Base-by-base conservation (phyloP, 35 echinoderm and acorn worm genomes). In the Patiria miniata region DNA sequence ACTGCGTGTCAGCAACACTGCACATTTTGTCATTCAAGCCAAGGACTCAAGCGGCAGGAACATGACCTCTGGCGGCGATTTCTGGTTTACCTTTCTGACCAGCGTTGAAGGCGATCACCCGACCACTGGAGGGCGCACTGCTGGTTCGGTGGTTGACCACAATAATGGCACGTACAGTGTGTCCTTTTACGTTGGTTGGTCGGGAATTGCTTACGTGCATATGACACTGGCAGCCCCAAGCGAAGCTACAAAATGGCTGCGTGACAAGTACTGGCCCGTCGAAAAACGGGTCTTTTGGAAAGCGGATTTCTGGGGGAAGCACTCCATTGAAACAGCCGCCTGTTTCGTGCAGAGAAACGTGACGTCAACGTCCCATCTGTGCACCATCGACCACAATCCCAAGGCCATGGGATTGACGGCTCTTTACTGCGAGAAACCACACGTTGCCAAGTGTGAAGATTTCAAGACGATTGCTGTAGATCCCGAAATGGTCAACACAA, bases 121-220 rank as follows among this genome's bases (percentile, higher is more conserved):
- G 30, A 29, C 17, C 29, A 44, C 32, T 15, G 47, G 37, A 52
- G 77, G 39, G 29, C 68, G 86, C 9, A 77, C 51, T 54, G 60
- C 86, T n/a, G 69, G 59, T 16, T 16, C 7, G 16, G 76, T 80
- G 7, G 30, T 87, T 15, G 86, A 87, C 54, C 77, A 87, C 86
- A 39, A 79, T 17, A 87, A 87, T 18, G 86, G 86, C 2, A 79
- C 86, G 10, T 87, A 87, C 23, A 87, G 86, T 39, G 76, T 87
- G 32, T 53, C 26, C 36, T 87, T 87, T 18, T 87, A 79, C 50
- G 86, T 38, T 28, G 73, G 68, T 5, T 87, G 86, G 86, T 18
- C 6, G 16, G 76, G 86, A n/a, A 32, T 33, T 77, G 86, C 60
- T 33, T 51, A 14, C 42, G 50, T 87, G 8, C 26, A 87, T 30